Evolutionary conservation across 2,888 invertebrate species (phyloP), one percentile per base, ranked within the genome.

Genomic region (Acronicta aceris): DNA sequence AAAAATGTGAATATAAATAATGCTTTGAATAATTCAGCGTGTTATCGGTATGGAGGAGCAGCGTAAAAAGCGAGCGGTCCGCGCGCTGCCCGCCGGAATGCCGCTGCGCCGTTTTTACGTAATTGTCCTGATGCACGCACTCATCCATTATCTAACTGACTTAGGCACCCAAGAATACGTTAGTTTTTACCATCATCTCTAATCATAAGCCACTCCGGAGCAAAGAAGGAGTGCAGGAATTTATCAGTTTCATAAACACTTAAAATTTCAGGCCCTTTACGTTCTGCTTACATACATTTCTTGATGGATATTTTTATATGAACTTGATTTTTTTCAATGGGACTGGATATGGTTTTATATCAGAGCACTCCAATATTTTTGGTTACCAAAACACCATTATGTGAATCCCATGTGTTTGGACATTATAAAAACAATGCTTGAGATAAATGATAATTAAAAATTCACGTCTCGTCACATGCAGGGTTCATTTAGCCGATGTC

Each of bases 1-100:
- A 93, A 94, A 94, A 94, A 94, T 93, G 93, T 92, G 93, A 93
- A 92, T 92, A 93, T 94, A 92, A 92, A 92, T 91, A 90, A 89
- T 92, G 89, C 84, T 83, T 88, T 94, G 94, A 94, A 94, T 94
- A 86, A 94, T 94, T 91, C 94, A 94, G 94, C 93, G 94, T 93
- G 92, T 82, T 89, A 93, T 93, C 91, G 92, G 93, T 92, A 93
- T 93, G 93, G 91, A 88, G 70, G 89, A 81, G 83, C 81, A 82
- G 84, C 72, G 85, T 84, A 91, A 92, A 92, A 92, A 92, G 85
- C 72, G 60, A 79, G 82, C 83, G 86, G 86, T 81, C 80, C 81
- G 84, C 76, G 80, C 81, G 81, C 76, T 87, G 88, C 86, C 84
- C 86, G 85, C 77, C 80, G 91, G 93, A 94, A 94, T 94, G 93